Evolutionary conservation across 2,888 invertebrate species (phyloP), one percentile per base, ranked within the genome.

Genomic region (Dryocosmus kuriphilus): DNA sequence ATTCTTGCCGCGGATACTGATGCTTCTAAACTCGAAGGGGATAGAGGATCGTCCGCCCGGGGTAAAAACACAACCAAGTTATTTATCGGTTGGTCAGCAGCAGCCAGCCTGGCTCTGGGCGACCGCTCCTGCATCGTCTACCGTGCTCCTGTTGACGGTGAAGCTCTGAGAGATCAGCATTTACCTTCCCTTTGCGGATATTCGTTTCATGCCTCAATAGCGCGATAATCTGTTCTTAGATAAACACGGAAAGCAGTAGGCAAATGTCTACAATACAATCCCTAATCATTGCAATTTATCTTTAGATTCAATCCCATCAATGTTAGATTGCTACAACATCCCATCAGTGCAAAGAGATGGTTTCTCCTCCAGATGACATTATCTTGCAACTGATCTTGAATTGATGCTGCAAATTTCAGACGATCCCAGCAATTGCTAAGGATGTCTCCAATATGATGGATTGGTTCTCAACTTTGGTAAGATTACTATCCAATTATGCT

Each of bases 61-160:
- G 85, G 85, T 85, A 87, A 88, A 88, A 88, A 86, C 85, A 80
- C 83, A 83, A 78, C 78, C 82, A 83, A 86, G 85, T 88, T 87
- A 88, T 89, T 89, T 88, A 87, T 88, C 88, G 85, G 85, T 80
- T 81, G 85, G 81, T 83, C 85, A 80, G 82, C 78, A 79, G 83
- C 83, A 86, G 87, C 82, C 85, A 82, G 83, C 84, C 83, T 80
- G 85, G 82, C 82, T 77, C 79, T 79, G 62, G 74, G 63, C 78
- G 60, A 63, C 65, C 74, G 75, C 78, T 75, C 57, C 75, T 76
- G 76, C 75, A 41, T 63, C 76, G 74, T 35, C 73, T 78, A 65
- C 76, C 76, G 73, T 65, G 62, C 71, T 63, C 38, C 78, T 32
- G 30, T 73, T 30, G 41, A 38, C 71, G 22, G 16, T n/a, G 7